phyloP scores from a whole-genome alignment of 2,113 vertebrate genomes.

The Vimba vimba region DNA sequence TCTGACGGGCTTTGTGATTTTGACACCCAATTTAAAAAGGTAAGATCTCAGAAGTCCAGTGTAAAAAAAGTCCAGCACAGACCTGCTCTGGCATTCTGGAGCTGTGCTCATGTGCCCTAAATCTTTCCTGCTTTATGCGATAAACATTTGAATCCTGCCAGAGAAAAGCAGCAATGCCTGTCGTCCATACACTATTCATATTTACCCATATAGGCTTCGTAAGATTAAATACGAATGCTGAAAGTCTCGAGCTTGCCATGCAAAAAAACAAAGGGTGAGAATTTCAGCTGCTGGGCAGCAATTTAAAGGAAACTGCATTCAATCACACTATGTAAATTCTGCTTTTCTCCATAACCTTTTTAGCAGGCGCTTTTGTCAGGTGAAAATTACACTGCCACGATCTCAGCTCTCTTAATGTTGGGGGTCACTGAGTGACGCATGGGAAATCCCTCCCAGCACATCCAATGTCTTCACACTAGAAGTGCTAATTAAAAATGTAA shows the following conservation, averaged over 20 bases:
- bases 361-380: conserved; percentile 15
- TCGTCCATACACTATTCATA: background rate
- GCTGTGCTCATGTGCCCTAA: background rate
- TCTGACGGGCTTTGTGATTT: conserved; percentile 49
- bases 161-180: background rate
- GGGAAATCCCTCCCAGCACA: conserved; percentile 39
- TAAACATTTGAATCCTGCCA: conserved; percentile 53
- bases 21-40: conserved; percentile 56
- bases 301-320: background rate
- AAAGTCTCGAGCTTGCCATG: background rate
- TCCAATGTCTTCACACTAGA: conserved; percentile 45
- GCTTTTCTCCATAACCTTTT: background rate
- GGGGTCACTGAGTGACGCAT: conserved; percentile 1
- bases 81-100: conserved; percentile 42
- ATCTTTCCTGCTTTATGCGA: conserved; percentile 44
- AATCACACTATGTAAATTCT: background rate
- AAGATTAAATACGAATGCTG: background rate
- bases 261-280: background rate
- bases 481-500: conserved; percentile 69
- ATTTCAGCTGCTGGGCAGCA: background rate
- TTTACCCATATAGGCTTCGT: background rate
- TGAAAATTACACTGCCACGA: conserved; percentile 34
- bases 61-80: conserved; percentile 35
- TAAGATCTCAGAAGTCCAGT: conserved; percentile 50
- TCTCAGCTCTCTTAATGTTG: background rate